These are phyloP conservation scores for Aproaerema taeniolella DNA, from an alignment of 2,888 invertebrate species.

Conservation along the genomic window DNA sequence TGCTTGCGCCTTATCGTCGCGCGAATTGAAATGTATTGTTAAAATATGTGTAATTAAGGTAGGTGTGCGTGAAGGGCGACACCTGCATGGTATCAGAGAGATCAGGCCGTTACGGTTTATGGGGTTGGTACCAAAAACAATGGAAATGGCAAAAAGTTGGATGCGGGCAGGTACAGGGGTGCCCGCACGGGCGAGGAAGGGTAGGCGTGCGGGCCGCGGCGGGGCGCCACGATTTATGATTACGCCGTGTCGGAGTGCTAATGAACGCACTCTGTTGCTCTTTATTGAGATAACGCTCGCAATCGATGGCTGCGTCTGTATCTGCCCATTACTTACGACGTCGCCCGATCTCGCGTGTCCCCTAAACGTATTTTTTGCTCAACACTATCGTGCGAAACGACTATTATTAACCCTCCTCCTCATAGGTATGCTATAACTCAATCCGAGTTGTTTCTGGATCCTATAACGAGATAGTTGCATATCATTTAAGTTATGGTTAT, in stretches of 20 bases:
- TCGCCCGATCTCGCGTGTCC: slow-evolving; percentile 63
- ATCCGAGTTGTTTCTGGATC: slow-evolving; percentile 41
- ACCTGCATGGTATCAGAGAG: slow-evolving; percentile 67
- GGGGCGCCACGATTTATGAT: slow-evolving; percentile 75
- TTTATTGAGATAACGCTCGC: slow-evolving; percentile 75
- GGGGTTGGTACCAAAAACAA: slow-evolving; percentile 68
- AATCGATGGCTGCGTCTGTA: slow-evolving; percentile 52
- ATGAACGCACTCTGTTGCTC: slow-evolving; percentile 74
- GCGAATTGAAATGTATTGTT: slow-evolving; percentile 58
- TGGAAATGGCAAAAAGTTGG: slow-evolving; percentile 70
- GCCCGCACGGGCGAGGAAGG: slow-evolving; percentile 39
- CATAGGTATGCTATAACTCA: slow-evolving; percentile 45
- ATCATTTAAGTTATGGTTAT: slow-evolving; percentile 23
- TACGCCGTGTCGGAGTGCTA: slow-evolving; percentile 73
- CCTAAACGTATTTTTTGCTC: slow-evolving; percentile 52
- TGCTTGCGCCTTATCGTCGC: slow-evolving; percentile 48
- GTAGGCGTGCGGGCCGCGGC: slow-evolving; percentile 66
- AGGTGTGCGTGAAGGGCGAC: slow-evolving; percentile 66
- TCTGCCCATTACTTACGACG: slow-evolving; percentile 64
- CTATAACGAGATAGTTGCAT: slow-evolving; percentile 15
- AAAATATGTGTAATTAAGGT: slow-evolving; percentile 64
- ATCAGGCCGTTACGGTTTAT: slow-evolving; percentile 69
- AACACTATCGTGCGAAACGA: slow-evolving; percentile 51
- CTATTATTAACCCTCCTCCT: slow-evolving; percentile 55
- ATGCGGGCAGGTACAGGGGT: slow-evolving; percentile 61